Percentiles rank a stretch among this genome's conserved stretches.
Evolutionary conservation across 2,113 vertebrate species (phyloP).

Genomic region (Peucedramus taeniatus): DNA sequence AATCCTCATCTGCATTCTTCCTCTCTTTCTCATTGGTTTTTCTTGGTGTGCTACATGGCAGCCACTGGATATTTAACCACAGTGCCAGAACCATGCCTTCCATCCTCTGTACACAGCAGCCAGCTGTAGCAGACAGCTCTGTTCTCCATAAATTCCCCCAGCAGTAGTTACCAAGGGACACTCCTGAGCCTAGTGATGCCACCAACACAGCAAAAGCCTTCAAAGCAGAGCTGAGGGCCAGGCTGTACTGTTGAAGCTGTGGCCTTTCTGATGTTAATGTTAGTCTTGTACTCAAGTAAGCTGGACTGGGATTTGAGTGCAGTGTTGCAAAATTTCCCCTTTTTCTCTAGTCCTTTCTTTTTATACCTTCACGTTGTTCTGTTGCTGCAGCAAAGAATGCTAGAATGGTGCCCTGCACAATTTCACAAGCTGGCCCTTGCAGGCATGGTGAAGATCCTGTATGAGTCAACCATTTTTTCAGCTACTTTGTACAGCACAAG

Average conservation of each 20-base stretch:
- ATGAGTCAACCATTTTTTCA: not conserved
- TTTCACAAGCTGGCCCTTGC: not conserved
- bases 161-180: not conserved
- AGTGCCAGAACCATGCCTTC: not conserved
- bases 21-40: not conserved
- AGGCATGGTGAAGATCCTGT: not conserved
- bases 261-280: fast-evolving
- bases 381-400: not conserved
- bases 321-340: not conserved
- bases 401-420: not conserved
- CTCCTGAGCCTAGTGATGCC: not conserved
- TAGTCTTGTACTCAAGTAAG: not conserved
- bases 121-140: not conserved
- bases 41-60: not conserved
- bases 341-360: not conserved
- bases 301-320: not conserved
- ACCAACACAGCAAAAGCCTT: not conserved
- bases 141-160: not conserved
- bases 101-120: not conserved
- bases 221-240: not conserved
- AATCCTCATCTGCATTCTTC: not conserved
- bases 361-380: not conserved
- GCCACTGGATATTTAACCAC: not conserved
- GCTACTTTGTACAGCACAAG: not conserved
- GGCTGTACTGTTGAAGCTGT: not conserved